Evolutionary conservation across 1,140 invertebrate genomes (phyloP), one percentile per base, ranked within the genome.

Genomic region (Drosophila sturtevanti): DNA sequence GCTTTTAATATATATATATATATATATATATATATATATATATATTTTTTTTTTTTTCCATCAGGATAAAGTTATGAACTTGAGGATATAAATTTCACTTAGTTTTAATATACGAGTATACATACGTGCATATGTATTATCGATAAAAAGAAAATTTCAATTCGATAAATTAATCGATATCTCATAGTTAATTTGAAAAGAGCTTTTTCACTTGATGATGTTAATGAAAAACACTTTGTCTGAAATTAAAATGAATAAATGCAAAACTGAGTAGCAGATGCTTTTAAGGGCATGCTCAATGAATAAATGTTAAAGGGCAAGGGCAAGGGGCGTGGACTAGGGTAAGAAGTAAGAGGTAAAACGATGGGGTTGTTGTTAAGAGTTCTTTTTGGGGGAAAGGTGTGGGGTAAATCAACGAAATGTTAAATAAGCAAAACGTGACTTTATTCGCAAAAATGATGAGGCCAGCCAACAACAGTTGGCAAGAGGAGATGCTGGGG

Each of bases 401-500:
- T 12, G 37, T 11, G 34, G 34, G 37, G 31, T 67, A 81, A 87
- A 72, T 86, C 82, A 89, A 87, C 82, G 82, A 86, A 86, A 87
- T 86, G 82, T 86, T 86, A 86, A 86, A 82, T 87, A 86, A 87
- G 82, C 82, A 86, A 87, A 86, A 86, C 82, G 82, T 86, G 82
- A 86, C 82, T 87, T 87, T 87, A 82, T 86, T 86, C 66, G 66
- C 68, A 81, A 87, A 48, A 86, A 87, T 79, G 79, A 86, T 87
- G 82, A 71, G 68, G 52, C 65, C 56, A 70, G 60, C 69, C 41
- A 48, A 41, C 35, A 31, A 31, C 58, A 35, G 24, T 48, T 48
- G 41, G 41, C 41, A 48, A 3, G 16, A 14, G 16, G 41, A 48
- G 10, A 18, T 18, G 14, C 14, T 4, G 2, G 27, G 24, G 22